phyloP scores from a whole-genome alignment of 2,113 vertebrate genomes.

The Pygoscelis antarcticus region DNA sequence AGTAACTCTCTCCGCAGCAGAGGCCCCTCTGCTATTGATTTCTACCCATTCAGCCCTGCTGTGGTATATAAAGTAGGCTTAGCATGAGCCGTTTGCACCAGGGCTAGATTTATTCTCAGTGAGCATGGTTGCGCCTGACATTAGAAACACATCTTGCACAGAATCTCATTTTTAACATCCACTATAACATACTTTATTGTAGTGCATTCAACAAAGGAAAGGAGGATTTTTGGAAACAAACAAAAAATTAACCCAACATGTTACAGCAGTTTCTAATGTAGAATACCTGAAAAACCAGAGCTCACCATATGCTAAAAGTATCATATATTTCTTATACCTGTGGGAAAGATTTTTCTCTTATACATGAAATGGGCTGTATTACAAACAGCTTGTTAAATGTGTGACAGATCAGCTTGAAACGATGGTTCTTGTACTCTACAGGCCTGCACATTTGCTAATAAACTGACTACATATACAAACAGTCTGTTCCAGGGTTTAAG shows the following conservation, averaged over 20 bases:
- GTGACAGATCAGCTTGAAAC: conserved; percentile 55
- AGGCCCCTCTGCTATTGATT: conserved; percentile 27
- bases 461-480: conserved; percentile 70
- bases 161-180: conserved; percentile 9
- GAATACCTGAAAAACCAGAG: neutral
- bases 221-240: neutral
- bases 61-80: neutral
- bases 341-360: conserved; percentile 54
- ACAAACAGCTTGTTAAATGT: conserved; percentile 75
- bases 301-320: conserved; percentile 27
- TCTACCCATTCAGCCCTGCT: neutral
- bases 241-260: neutral
- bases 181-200: neutral
- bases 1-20: neutral
- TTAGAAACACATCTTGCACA: neutral
- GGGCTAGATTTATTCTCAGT: neutral
- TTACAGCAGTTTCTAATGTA: neutral
- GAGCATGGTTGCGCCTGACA: neutral
- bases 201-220: neutral
- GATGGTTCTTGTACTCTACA: conserved; percentile 47
- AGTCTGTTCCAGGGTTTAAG: conserved; percentile 79
- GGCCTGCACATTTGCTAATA: conserved; percentile 68
- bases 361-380: conserved; percentile 65
- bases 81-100: neutral
- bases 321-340: conserved; percentile 25